phyloP scores from a whole-genome alignment of 1,140 invertebrate species.

The Drosophila nikananu region DNA sequence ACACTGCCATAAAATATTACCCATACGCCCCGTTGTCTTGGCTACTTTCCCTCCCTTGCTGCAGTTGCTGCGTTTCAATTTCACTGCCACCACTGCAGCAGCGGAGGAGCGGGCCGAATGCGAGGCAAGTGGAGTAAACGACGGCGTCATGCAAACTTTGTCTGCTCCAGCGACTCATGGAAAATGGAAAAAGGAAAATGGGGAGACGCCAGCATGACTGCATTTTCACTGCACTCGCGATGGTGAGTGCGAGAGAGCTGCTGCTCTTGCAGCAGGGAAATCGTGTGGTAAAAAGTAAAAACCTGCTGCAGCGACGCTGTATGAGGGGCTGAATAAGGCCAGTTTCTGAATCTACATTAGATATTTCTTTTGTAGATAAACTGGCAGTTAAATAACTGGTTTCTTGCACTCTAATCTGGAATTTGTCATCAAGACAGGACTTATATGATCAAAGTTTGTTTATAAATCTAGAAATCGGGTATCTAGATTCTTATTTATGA shows the following conservation, averaged over 20 bases:
- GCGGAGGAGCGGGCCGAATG: not conserved
- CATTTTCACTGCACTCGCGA: constrained; percentile 70
- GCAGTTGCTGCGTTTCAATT: constrained; percentile 65
- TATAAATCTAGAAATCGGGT: not conserved
- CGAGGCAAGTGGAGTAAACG: constrained; percentile 63
- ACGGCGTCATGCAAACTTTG: constrained; percentile 73
- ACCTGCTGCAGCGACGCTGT: constrained; percentile 25
- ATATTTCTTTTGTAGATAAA: not conserved
- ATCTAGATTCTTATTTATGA: too few relatives aligned
- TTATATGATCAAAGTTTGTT: not conserved
- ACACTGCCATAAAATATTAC: constrained; percentile 60
- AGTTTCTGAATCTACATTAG: not conserved
- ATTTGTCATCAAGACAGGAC: not conserved
- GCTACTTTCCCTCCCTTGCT: constrained; percentile 66
- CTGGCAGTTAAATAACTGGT: not conserved
- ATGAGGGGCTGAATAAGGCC: not conserved
- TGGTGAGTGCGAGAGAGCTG: constrained; percentile 33
- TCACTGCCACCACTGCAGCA: constrained; percentile 61
- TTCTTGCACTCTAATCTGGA: not conserved
- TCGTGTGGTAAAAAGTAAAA: constrained; percentile 63
- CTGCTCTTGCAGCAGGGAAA: constrained; percentile 44
- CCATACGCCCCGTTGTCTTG: constrained; percentile 65
- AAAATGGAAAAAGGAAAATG: constrained; percentile 41
- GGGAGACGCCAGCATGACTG: constrained; percentile 74
- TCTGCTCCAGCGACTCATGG: constrained; percentile 65